Evolutionary conservation across 2,113 vertebrate species (phyloP), one percentile per base, ranked within the genome.

Genomic region (Hystrix brachyura): DNA sequence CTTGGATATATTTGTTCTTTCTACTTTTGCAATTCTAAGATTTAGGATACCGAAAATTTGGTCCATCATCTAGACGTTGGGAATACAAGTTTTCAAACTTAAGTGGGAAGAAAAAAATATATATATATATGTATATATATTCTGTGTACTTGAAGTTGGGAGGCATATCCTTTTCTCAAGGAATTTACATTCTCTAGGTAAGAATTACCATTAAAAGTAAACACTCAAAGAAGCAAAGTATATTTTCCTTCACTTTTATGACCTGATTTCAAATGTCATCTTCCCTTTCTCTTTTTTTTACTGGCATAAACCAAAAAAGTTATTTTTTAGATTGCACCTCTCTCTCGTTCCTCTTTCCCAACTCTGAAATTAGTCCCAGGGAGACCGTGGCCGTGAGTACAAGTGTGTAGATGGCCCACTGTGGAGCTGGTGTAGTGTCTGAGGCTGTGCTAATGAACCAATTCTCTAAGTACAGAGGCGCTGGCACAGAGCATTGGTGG

Each of bases 321-420:
- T 96, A 90, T 48, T 82, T 92, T 95, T 74, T 78, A 48, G 65
- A 65, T 21, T 90, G 2, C 12, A 34, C 48, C 48, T 94, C 38
- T 95, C 14, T 81, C 6, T 65, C 76, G n/a, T 69, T 90, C n/a
- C n/a, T 83, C 72, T 89, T 91, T 87, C 38, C 1, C 59, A 94
- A 46, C 74, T 90, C 69, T 79, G 80, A 95, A 98, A 98, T 98
- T 96, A 92, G 87, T 90, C 84, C 94, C 92, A 84, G 11, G 17
- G 96, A 97, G 90, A 95, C 92, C 5, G 0, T 65, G 64, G 65
- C n/a, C 94, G 48, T 18, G 76, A 94, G 48, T 60, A 53, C 46
- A 60, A 74, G 43, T n/a, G 27, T 65, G 23, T 62, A 89, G 89
- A 80, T 91, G 72, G 79, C 78, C 67, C 32, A 79, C 51, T 19